phyloP scores from a whole-genome alignment of 1,140 invertebrate species.

The Cotesia vestalis region DNA sequence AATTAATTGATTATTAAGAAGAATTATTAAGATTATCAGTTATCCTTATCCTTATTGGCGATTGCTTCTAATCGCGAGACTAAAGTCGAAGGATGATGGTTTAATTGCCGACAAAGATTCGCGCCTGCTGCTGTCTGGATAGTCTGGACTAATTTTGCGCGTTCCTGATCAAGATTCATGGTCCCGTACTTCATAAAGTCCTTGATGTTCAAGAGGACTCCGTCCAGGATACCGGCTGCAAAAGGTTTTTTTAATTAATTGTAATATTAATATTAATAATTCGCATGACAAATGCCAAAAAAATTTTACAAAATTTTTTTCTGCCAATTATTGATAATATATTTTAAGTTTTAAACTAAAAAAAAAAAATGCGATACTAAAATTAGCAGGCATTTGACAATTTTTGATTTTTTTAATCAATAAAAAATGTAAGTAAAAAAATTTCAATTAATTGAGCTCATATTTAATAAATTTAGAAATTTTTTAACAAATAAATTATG shows the following conservation, averaged over 20 bases:
- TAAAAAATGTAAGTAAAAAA: no score
- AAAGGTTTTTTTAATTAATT: conserved; percentile 44
- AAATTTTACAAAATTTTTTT: not conserved
- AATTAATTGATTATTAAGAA: not conserved
- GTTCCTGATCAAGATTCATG: conserved; percentile 70
- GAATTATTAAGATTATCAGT: conserved; percentile 17
- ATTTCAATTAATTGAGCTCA: no score
- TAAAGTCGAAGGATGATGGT: conserved; percentile 73
- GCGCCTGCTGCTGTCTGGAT: conserved; percentile 70
- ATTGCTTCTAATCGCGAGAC: conserved; percentile 72
- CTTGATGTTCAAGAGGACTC: conserved; percentile 71
- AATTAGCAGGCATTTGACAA: no score
- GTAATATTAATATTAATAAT: not conserved
- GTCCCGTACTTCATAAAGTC: conserved; percentile 73
- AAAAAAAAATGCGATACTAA: no score
- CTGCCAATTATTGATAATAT: no score
- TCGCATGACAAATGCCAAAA: not conserved
- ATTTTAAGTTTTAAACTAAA: no score
- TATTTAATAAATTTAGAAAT: no score
- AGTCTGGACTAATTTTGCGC: conserved; percentile 71
- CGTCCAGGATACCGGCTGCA: conserved; percentile 74
- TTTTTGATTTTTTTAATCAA: no score
- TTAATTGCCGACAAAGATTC: conserved; percentile 72
- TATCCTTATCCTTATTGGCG: conserved; percentile 55
- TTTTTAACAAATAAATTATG: no score